Conservation (phyloP, 1,140 invertebrate genomes). For the Chironomus striatipennis region DNA sequence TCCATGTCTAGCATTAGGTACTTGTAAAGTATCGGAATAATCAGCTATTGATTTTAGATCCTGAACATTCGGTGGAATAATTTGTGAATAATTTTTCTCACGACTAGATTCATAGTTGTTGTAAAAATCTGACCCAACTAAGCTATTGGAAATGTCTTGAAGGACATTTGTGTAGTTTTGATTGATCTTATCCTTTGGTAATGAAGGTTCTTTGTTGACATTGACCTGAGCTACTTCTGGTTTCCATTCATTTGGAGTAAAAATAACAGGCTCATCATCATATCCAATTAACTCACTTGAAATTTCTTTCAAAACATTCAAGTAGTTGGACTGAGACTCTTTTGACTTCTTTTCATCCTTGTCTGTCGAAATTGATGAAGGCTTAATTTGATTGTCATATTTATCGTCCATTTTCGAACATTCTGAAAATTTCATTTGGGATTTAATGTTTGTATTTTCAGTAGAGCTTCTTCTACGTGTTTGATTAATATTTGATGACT, state of each 20-base stretch:
- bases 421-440: too few relatives aligned
- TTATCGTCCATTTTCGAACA: too few relatives aligned
- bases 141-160: neutral
- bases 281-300: neutral
- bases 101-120: neutral
- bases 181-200: neutral
- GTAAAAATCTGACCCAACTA: neutral
- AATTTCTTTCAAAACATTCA: constrained; percentile 1
- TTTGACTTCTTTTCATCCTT: too few relatives aligned
- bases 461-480: too few relatives aligned
- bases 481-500: too few relatives aligned
- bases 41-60: constrained; percentile 7
- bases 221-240: neutral
- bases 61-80: constrained; percentile 1
- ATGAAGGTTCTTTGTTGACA: neutral
- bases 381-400: too few relatives aligned
- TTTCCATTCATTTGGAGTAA: neutral
- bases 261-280: constrained; percentile 4
- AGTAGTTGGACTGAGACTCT: neutral
- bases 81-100: constrained; percentile 16
- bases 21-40: neutral
- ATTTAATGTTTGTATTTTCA: too few relatives aligned
- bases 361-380: too few relatives aligned
- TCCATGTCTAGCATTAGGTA: neutral
- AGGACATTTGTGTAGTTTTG: neutral